Evolutionary conservation across 53 echinoderm and acorn worm genomes (phyloP).

Genomic region (Holothuria leucospilota): DNA sequence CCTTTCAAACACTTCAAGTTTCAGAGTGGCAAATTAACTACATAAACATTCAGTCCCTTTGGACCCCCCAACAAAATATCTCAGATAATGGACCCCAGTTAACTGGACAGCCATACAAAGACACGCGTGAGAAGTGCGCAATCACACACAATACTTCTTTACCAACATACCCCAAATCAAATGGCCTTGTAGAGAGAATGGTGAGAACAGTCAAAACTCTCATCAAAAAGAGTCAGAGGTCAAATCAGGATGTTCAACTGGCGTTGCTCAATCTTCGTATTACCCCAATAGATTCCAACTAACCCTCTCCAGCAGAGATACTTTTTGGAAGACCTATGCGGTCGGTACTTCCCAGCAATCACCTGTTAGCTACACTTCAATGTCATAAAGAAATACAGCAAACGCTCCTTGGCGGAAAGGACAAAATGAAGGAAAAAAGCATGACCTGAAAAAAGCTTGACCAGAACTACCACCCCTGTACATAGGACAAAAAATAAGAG

Average conservation of each 20-base stretch:
- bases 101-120: slow-evolving; percentile 53
- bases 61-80: slow-evolving; percentile 59
- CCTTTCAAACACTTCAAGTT: slow-evolving; percentile 2
- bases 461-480: slow-evolving; percentile 15
- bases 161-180: slow-evolving; percentile 66
- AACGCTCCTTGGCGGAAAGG: slow-evolving; percentile 6
- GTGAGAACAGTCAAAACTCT: slow-evolving; percentile 62
- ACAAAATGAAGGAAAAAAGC: slow-evolving; percentile 57
- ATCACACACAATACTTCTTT: slow-evolving; percentile 68
- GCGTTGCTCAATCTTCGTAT: slow-evolving; percentile 45
- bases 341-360: slow-evolving; percentile 63
- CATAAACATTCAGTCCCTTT: slow-evolving; percentile 45
- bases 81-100: slow-evolving; percentile 72
- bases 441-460: slow-evolving; percentile 40
- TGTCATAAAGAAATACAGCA: background rate
- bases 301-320: slow-evolving; percentile 78
- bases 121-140: slow-evolving; percentile 61
- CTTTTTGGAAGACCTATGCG: slow-evolving; percentile 65
- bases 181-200: slow-evolving; percentile 70
- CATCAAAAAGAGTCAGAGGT: slow-evolving; percentile 60
- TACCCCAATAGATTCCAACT: slow-evolving; percentile 63
- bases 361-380: slow-evolving; percentile 13
- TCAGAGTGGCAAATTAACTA: background rate
- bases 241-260: slow-evolving; percentile 51
- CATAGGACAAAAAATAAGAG: slow-evolving; percentile 17